A percentile compares a stretch with the other conserved stretches of the same genome.
Conservation (phyloP, 2,113 vertebrate species). For the Clarias macrocephalus region DNA sequence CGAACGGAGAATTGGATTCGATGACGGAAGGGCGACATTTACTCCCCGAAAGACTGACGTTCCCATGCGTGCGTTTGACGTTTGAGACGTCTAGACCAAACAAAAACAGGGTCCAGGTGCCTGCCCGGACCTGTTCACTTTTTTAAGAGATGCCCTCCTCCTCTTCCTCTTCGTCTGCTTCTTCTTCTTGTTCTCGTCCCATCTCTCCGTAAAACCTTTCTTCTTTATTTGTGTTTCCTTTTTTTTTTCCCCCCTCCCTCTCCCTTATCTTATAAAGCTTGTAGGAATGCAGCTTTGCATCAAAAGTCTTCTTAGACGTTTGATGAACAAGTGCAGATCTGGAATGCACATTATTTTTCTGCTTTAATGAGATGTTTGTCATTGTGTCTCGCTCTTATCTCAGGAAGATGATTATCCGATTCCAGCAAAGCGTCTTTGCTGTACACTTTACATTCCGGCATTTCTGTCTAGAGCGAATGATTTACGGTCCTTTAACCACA, state of each 20-base stretch:
- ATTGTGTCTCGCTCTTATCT: constrained; percentile 19
- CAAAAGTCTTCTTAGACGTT: background rate
- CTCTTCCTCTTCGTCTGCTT: constrained; percentile 8
- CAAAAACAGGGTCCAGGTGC: constrained; percentile 63
- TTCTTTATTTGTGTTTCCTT: background rate
- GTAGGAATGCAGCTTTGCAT: background rate
- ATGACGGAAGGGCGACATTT: background rate
- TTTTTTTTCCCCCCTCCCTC: background rate
- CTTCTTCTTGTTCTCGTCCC: background rate
- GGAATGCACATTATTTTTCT: background rate
- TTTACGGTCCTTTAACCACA: background rate
- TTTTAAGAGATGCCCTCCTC: background rate
- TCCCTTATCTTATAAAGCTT: background rate
- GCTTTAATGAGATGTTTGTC: constrained; percentile 11
- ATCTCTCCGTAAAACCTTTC: constrained; percentile 32
- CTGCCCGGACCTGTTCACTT: constrained; percentile 54
- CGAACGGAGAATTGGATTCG: background rate
- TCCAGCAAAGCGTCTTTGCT: background rate
- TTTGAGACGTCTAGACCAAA: constrained; percentile 62
- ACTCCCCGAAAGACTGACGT: background rate
- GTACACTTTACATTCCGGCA: background rate
- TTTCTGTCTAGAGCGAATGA: background rate
- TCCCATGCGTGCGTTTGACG: background rate
- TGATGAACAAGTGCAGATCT: background rate
- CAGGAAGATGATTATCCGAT: background rate